Evolutionary conservation across 2,888 invertebrate genomes (phyloP).

Genomic region (Phortica magna): DNA sequence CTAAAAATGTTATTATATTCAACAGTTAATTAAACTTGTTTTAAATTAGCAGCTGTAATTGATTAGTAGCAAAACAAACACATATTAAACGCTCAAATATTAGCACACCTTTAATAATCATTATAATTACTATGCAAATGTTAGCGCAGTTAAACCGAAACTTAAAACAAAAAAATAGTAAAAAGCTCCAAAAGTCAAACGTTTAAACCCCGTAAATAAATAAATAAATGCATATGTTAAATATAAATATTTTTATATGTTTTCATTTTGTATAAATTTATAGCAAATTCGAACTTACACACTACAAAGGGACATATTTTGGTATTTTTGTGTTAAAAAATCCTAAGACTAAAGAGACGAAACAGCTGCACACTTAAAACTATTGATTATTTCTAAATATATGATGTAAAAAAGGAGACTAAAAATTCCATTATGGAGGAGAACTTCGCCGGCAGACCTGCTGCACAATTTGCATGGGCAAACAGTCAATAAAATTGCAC

Average conservation of each 20-base stretch:
- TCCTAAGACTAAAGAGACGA: too few species aligned
- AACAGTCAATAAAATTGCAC: slow-evolving; percentile 11
- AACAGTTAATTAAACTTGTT: not conserved
- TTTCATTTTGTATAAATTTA: not conserved
- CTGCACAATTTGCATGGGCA: too few species aligned
- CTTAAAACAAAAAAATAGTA: not conserved
- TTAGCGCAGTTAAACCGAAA: slow-evolving; percentile 5
- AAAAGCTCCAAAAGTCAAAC: not conserved
- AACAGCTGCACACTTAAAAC: too few species aligned
- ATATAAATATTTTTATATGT: slow-evolving; percentile 6
- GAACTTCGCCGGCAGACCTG: too few species aligned
- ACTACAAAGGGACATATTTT: too few species aligned
- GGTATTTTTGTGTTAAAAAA: too few species aligned
- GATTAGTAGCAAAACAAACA: slow-evolving; percentile 14
- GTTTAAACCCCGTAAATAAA: slow-evolving; percentile 5
- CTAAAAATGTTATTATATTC: not conserved
- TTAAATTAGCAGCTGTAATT: not conserved
- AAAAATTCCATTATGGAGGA: too few species aligned
- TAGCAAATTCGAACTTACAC: not conserved
- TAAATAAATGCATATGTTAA: slow-evolving; percentile 22
- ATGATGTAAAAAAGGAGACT: too few species aligned
- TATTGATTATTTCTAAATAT: too few species aligned
- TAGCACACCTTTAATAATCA: slow-evolving; percentile 7
- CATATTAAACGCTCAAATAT: slow-evolving; percentile 18
- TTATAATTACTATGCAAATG: not conserved